Evolutionary conservation across 2,888 invertebrate genomes (phyloP).

Genomic region (Troides helena): DNA sequence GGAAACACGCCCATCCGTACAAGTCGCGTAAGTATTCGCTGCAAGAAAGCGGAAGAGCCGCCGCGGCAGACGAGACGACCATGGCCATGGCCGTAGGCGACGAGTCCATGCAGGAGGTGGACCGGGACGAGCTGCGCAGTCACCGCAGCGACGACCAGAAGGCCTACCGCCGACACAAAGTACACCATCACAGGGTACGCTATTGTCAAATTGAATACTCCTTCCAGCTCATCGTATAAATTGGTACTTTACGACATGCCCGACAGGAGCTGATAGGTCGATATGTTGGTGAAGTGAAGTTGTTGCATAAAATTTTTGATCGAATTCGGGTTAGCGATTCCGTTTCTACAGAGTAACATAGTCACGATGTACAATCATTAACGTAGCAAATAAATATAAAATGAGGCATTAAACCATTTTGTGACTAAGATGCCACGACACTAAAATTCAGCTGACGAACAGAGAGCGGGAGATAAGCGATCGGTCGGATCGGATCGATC

Average conservation of each 20-base stretch:
- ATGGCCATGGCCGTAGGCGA: slow-evolving; percentile 88
- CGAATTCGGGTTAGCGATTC: no score
- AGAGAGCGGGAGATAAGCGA: no score
- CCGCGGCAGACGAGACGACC: slow-evolving; percentile 83
- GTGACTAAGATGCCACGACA: no score
- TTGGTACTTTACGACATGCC: neutral
- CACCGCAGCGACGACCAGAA: slow-evolving; percentile 88
- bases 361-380: no score
- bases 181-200: slow-evolving; percentile 72
- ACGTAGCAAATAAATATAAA: no score
- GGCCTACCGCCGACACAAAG: slow-evolving; percentile 82
- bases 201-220: neutral
- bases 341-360: no score
- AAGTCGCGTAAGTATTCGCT: slow-evolving; percentile 88
- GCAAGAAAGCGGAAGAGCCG: slow-evolving; percentile 84
- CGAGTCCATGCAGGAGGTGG: slow-evolving; percentile 87
- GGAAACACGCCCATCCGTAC: slow-evolving; percentile 81
- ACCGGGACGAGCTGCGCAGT: slow-evolving; percentile 89
- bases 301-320: no score
- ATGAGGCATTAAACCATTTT: no score
- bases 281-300: no score
- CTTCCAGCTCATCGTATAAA: neutral
- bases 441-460: no score
- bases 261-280: no score
- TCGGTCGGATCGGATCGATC: no score